Base-by-base conservation (phyloP, 1,140 invertebrate genomes). In the Pemphigus obesinymphae region DNA sequence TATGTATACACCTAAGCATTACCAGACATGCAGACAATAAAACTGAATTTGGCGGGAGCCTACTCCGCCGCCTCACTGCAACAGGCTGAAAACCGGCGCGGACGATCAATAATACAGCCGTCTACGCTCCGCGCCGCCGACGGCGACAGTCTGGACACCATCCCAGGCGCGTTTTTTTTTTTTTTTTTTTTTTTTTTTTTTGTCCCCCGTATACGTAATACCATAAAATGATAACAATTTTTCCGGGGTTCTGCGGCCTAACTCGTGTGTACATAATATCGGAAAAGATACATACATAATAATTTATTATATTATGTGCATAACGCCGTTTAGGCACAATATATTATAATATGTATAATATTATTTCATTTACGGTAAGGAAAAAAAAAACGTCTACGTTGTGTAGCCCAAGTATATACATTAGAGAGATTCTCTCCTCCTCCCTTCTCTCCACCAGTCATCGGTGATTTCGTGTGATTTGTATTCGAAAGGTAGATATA, bases 101-200 rank as follows among this genome's bases (percentile, higher is more conserved):
- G 76, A 58, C 76, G 76, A 80, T 80, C 76, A 80, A 80, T 80
- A 80, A 80, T 40, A 34, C n/a, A 76, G 55, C 76, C 76, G 76
- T 63, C 55, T 63, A 61, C 73, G 31, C 34, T 34, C 31, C 40
- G 72, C 53, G 53, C 50, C 48, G 20, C 13, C 50, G 53, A 34
- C 55, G 55, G 75, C 75, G 75, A 80, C 76, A 45, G 76, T 80
- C 76, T 80, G 76, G 76, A 61, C 76, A 80, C 55, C 76, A 31
- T 78, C 75, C 75, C 75, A 50, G 75, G 43, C 75, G 50, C 50
- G 13, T 45, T 45, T 6, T 45, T 45, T 11, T 45, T 45, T 45
- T 7, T 45, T 45, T 45, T 45, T 6, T 45, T 45, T 11, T 45
- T 45, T 45, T 7, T 45, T 45, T 78, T 58, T 76, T 55, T 55